A percentile compares a stretch with the other conserved stretches of the same genome.
Conservation (phyloP, 1,140 invertebrate species). For the Cydia amplana region DNA sequence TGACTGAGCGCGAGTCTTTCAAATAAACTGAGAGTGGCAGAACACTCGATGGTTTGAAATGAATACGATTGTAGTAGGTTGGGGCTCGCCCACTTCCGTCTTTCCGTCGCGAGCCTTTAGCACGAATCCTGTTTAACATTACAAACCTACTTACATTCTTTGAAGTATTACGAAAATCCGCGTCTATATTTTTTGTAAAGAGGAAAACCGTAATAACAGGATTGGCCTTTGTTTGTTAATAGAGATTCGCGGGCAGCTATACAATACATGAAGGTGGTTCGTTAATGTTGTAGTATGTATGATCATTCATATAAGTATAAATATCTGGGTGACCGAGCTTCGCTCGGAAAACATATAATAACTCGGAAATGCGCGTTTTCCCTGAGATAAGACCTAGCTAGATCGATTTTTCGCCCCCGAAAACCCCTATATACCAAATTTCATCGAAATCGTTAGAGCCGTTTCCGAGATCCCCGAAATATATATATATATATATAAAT, state of each 20-base stretch:
- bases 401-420: too few relatives aligned
- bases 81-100: conserved; percentile 6
- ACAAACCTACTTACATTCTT: conserved; percentile 30
- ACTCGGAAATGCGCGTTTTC: too few relatives aligned
- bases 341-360: too few relatives aligned
- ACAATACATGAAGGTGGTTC: neutral
- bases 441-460: too few relatives aligned
- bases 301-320: neutral
- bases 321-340: too few relatives aligned
- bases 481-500: too few relatives aligned
- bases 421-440: too few relatives aligned
- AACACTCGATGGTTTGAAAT: neutral
- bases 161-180: conserved; percentile 18
- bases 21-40: neutral
- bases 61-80: neutral
- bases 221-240: conserved; percentile 31
- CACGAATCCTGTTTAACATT: conserved; percentile 31
- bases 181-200: conserved; percentile 16
- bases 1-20: too few relatives aligned
- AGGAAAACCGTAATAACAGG: conserved; percentile 28
- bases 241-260: conserved; percentile 1
- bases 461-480: too few relatives aligned
- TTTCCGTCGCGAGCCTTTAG: conserved; percentile 14
- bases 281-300: neutral
- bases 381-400: too few relatives aligned